Base-by-base conservation (phyloP, 2,888 invertebrate species). In the Cepaea hortensis region DNA sequence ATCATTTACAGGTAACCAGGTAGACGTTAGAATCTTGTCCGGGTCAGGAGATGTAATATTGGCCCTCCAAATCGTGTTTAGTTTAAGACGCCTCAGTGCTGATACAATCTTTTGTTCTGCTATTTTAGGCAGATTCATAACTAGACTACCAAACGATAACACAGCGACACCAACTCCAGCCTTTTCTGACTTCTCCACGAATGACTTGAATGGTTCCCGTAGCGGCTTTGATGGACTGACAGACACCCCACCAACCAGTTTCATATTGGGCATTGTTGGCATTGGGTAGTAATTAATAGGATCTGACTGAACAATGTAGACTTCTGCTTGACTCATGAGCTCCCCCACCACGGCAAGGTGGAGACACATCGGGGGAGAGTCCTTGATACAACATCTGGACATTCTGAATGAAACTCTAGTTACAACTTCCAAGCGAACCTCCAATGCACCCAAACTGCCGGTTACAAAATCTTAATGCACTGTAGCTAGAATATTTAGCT, bases 1-100 rank as follows among this genome's bases (percentile, higher is more conserved):
- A 73, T 91, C 91, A 81, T 91, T 90, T 72, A 91, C 90, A 0
- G 90, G 91, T n/a, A 91, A 55, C 91, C 91, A 91, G 50, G 85
- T 82, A 35, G 87, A 75, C 0, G 87, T 85, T 20, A 85, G 81
- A 6, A 91, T 88, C 83, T 90, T 90, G 0, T 61, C 84, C 1
- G 85, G 61, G 7, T 85, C 82, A 23, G 82, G 85, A 50, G 87
- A 85, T n/a, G 87, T 81, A 23, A 84, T 62, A 46, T 85, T 86
- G 9, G 35, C 73, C 35, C 73, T 35, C 73, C 73, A 73, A 35
- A 35, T 35, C 11, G 35, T 73, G 73, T 73, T 73, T 7, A 73
- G 13, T 35, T 73, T 73, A 46, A 73, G 73, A 15, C 46, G 35
- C 6, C 13, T 73, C n/a, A 73, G 3, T 35, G 35, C 73, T 35